Evolutionary conservation across 2,888 invertebrate genomes (phyloP).

Genomic region (Rhamphomyia laevipes): DNA sequence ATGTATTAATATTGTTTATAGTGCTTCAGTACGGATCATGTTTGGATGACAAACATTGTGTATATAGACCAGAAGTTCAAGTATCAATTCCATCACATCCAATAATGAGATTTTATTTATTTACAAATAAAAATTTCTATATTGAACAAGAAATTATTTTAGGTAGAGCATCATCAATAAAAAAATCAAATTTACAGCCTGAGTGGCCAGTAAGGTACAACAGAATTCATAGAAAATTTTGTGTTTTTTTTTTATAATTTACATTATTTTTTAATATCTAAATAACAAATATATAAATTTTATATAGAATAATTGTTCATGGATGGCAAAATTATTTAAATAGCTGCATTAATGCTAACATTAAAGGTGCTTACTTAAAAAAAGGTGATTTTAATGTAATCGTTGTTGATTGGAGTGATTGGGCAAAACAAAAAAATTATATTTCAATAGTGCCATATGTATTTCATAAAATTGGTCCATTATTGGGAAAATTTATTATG

Average conservation of each 20-base stretch:
- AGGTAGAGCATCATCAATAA: background rate
- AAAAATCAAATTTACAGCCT: background rate
- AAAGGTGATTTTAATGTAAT: slow-evolving; percentile 26
- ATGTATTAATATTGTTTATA: no score
- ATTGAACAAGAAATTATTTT: background rate
- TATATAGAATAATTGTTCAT: slow-evolving; percentile 27
- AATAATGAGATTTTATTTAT: background rate
- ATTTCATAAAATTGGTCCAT: slow-evolving; percentile 22
- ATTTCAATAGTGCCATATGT: slow-evolving; percentile 23
- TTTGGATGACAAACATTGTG: no score
- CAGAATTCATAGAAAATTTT: no score
- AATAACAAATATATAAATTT: no score
- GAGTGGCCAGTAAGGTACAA: background rate
- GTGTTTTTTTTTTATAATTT: no score
- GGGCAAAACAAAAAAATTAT: slow-evolving; percentile 23
- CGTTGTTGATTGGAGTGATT: slow-evolving; percentile 30
- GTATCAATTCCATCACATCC: background rate
- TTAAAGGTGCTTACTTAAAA: slow-evolving; percentile 26
- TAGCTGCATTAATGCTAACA: slow-evolving; percentile 27
- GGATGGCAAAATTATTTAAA: slow-evolving; percentile 32
- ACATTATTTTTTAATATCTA: no score
- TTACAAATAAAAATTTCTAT: background rate
- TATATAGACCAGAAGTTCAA: no score
- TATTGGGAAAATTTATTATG: slow-evolving; percentile 30
- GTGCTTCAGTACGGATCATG: no score